Conservation (phyloP, 92 coral and sea anemone genomes). For the Desmophyllum pertusum region DNA sequence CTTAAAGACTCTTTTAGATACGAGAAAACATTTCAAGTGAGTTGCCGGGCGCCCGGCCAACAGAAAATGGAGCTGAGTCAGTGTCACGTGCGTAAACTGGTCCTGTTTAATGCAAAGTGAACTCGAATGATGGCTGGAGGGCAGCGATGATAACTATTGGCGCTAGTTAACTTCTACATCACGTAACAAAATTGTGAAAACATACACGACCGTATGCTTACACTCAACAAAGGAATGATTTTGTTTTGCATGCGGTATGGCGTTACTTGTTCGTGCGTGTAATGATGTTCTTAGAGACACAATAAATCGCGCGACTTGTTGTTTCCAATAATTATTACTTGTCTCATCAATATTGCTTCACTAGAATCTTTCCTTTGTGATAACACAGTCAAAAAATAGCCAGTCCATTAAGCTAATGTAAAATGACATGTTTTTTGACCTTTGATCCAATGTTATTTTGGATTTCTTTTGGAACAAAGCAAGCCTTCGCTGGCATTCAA, state of each 20-base stretch:
- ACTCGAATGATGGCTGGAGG: background rate
- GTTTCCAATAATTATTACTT: constrained; percentile 22
- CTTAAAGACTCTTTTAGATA: background rate
- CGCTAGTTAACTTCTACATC: background rate
- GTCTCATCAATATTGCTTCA: constrained; percentile 5
- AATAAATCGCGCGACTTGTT: background rate
- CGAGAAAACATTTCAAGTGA: background rate
- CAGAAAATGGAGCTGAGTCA: background rate
- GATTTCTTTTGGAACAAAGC: constrained; percentile 12
- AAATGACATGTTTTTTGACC: constrained; percentile 36
- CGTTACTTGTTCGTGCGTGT: constrained; percentile 19
- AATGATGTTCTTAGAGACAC: constrained; percentile 7
- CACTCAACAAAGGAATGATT: background rate
- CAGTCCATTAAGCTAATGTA: constrained; percentile 37
- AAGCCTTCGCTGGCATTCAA: constrained; percentile 6
- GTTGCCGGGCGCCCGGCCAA: constrained; percentile 12
- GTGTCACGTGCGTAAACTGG: constrained; percentile 14
- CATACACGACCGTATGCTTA: background rate
- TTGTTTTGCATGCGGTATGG: background rate
- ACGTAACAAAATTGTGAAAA: constrained; percentile 2
- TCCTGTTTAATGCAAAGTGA: background rate
- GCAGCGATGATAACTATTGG: constrained; percentile 10
- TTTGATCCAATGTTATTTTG: constrained; percentile 31
- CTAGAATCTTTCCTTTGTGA: background rate
- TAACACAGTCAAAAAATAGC: constrained; percentile 16